Conservation (phyloP, 2,797 vertebrate species). For the Neomorphus geoffroyi region DNA sequence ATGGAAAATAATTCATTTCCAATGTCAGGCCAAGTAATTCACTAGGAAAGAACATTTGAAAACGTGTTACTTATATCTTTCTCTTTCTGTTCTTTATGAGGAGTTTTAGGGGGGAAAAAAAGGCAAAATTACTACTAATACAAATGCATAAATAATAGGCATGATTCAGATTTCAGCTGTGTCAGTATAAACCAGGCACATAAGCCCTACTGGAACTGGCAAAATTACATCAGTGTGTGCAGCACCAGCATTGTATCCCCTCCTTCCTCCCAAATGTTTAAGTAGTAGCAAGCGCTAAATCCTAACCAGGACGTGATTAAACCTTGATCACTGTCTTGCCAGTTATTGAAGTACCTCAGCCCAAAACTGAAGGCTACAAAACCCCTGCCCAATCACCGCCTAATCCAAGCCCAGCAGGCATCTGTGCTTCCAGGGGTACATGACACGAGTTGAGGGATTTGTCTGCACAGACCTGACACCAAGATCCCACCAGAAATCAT, state of each 20-base stretch:
- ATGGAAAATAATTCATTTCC: slow-evolving; percentile 70
- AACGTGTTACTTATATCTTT: slow-evolving; percentile 42
- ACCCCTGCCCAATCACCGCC: background rate
- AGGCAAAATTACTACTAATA: background rate
- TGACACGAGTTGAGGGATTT: fast-evolving
- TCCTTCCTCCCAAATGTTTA: background rate
- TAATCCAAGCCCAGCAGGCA: background rate
- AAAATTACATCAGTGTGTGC: background rate
- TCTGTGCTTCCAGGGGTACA: fast-evolving
- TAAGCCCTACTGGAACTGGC: background rate
- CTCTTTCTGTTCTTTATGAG: slow-evolving; percentile 13
- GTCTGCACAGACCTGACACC: fast-evolving
- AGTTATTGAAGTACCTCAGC: background rate
- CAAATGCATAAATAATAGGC: background rate
- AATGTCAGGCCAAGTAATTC: slow-evolving; percentile 59
- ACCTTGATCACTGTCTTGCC: background rate
- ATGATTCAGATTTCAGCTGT: background rate
- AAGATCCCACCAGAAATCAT: background rate
- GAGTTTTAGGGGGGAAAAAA: background rate
- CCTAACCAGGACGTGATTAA: background rate
- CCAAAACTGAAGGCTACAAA: background rate
- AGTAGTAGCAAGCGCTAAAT: background rate
- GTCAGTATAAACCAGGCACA: background rate
- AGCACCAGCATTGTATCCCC: background rate
- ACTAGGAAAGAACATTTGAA: slow-evolving; percentile 50